Percentiles rank a stretch among this genome's conserved stretches.
These are phyloP conservation scores for Ypsolopha sequella DNA, from an alignment of 2,888 invertebrate species.

Conservation along the genomic window DNA sequence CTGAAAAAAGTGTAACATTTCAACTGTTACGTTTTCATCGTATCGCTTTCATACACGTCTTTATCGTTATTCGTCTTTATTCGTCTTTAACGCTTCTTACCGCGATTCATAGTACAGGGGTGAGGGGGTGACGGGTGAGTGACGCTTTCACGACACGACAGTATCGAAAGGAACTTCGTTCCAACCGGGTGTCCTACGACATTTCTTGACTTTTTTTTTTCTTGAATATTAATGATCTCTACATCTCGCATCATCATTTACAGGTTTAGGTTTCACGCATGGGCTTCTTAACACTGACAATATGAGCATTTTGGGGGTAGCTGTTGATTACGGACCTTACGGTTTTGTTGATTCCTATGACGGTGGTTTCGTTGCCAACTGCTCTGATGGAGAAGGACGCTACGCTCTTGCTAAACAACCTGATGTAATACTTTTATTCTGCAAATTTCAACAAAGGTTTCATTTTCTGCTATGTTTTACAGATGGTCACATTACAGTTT, in stretches of 20 bases:
- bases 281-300: conserved; percentile 74
- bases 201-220: too few relatives aligned
- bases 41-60: too few relatives aligned
- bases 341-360: conserved; percentile 76
- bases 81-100: too few relatives aligned
- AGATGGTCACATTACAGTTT: neutral
- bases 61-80: too few relatives aligned
- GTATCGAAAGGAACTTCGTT: too few relatives aligned
- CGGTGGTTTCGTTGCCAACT: conserved; percentile 73
- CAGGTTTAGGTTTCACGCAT: conserved; percentile 71
- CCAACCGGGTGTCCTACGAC: too few relatives aligned
- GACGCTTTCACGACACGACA: too few relatives aligned
- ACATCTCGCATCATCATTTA: neutral
- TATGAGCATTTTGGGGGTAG: conserved; percentile 75
- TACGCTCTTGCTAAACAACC: conserved; percentile 73
- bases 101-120: too few relatives aligned
- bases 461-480: neutral
- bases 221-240: neutral
- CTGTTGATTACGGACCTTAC: conserved; percentile 77
- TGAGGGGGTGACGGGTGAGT: too few relatives aligned
- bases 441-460: neutral
- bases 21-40: too few relatives aligned
- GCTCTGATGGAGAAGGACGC: conserved; percentile 73
- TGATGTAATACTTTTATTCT: conserved; percentile 27
- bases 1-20: too few relatives aligned